Base-by-base conservation (phyloP, 1,140 invertebrate genomes). In the Ceratoteleas bidentatus region DNA sequence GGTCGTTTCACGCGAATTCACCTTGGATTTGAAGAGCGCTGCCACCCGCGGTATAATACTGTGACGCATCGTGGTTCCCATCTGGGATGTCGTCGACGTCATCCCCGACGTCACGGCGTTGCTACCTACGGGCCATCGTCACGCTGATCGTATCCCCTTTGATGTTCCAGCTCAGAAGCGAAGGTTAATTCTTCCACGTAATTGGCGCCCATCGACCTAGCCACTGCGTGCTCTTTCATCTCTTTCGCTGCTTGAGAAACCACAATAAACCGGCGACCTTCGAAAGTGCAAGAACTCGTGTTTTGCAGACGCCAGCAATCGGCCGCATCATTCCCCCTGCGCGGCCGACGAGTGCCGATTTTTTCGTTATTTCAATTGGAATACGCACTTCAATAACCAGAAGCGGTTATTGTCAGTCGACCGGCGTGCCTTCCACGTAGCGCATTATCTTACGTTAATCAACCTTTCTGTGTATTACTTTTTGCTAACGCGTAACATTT, bases 1-100 rank as follows among this genome's bases (percentile, higher is more conserved):
- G 74, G 83, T 87, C 86, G 88, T 89, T 90, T 90, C 90, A 89
- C 89, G 89, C 89, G 88, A 88, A 90, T 88, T 89, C 87, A 86
- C 75, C 78, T 84, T 74, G 73, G 56, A 68, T 81, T 77, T 66
- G 65, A 80, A 70, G 52, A 68, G 33, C 52, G 15, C 52, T 75
- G 69, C 80, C 80, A 77, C 85, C 84, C 64, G 81, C 79, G 62
- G 65, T 74, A 87, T 79, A 85, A 87, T 84, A 85, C 86, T 86
- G 86, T 88, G 86, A 88, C 85, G 85, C 84, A 85, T 87, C 81
- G 84, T 81, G 49, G 50, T 72, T 75, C 53, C 40, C 72, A 49
- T 68, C 60, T 15, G 11, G 49, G 64, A 66, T 66, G 74, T 81
- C 87, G 82, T 84, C 79, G 62, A 79, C 78, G 78, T 80, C 81